These are phyloP conservation scores for Caretta caretta DNA, from an alignment of 2,113 vertebrate genomes.

Conservation along the genomic window DNA sequence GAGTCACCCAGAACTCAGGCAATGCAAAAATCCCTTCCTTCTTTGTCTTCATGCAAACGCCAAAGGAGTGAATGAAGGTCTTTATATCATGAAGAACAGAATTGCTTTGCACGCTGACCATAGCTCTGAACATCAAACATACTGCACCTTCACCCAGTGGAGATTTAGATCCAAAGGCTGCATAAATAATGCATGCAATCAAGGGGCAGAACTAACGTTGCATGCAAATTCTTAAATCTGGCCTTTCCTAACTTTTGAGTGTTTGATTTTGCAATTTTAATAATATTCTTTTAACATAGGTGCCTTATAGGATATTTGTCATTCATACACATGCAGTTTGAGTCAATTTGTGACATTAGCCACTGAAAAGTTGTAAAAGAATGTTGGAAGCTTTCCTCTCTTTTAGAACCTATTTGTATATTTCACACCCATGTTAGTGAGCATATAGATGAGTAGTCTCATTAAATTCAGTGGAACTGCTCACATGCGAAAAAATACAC, in stretches of 20 bases:
- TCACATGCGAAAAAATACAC: neutral
- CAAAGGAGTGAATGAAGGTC: constrained; percentile 62
- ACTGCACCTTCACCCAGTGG: rapidly evolving
- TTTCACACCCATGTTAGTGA: neutral
- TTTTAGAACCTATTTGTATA: neutral
- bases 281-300: neutral
- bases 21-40: constrained; percentile 34
- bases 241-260: neutral
- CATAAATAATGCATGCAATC: neutral
- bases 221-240: neutral
- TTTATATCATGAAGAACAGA: constrained; percentile 41
- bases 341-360: neutral
- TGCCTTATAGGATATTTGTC: neutral
- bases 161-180: neutral
- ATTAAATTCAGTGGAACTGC: neutral
- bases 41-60: neutral
- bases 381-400: neutral
- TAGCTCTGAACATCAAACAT: constrained; percentile 20
- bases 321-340: neutral
- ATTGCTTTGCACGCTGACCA: constrained; percentile 44
- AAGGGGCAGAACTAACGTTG: neutral
- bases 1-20: constrained; percentile 51
- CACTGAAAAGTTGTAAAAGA: neutral
- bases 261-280: neutral
- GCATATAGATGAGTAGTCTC: rapidly evolving